Evolutionary conservation across 2,888 invertebrate genomes (phyloP), one percentile per base, ranked within the genome.

Genomic region (Parthenolecanium corni): DNA sequence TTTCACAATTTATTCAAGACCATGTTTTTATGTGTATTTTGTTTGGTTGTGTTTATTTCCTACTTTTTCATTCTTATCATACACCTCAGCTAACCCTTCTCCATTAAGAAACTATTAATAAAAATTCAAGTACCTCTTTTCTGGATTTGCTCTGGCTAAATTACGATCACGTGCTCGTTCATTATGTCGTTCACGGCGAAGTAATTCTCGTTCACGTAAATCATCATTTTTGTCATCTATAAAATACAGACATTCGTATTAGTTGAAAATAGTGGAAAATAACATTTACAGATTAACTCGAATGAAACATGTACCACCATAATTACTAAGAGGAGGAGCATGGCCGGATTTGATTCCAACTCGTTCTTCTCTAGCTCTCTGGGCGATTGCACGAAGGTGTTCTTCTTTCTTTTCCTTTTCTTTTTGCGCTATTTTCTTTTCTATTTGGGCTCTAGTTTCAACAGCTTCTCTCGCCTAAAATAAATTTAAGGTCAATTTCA

Each of bases 401-500:
- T 96, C 96, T 72, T 99, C 96, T 70, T 95, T 95, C 76, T 91
- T 91, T 73, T 96, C 96, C 72, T 98, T 98, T 73, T 98, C 96
- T 69, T 96, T 89, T 73, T 97, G 95, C 0, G 97, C 97, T 67
- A 97, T 74, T 75, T 94, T 89, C 76, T 93, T 89, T 74, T 98
- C 97, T 1, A 98, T 77, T 71, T 96, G 93, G 0, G 96, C 93
- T 25, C 98, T 78, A 69, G 93, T 92, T 72, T 98, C 97, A 0
- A 99, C 97, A 1, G 95, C 94, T 74, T 98, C 97, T 51, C 97
- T 79, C 0, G 97, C 96, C 74, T 76, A 66, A 4, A n/a, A n/a
- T 67, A 66, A 56, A 51, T 24, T 40, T 25, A 36, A 31, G 4
- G 5, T 36, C 3, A 52, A 63, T 18, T 44, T 44, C 2, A 40